phyloP scores from a whole-genome alignment of 2,797 vertebrate species.

The Silurus lanzhouensis region DNA sequence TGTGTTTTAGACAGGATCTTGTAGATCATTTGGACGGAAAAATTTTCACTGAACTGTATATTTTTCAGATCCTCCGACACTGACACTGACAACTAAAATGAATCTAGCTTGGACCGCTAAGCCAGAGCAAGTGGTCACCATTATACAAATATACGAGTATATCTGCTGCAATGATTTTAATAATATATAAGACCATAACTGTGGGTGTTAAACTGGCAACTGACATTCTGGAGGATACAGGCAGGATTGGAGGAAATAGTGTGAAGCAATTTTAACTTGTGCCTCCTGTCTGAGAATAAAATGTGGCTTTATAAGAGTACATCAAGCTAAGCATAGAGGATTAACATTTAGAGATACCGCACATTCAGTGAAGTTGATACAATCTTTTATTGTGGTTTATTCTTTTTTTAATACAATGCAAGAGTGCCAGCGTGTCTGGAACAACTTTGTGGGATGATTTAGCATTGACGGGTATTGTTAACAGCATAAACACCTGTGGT shows the following conservation, averaged over 20 bases:
- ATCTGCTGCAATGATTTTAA: background rate
- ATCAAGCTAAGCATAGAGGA: background rate
- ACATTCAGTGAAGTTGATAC: background rate
- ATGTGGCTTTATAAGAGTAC: background rate
- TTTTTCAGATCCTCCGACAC: background rate
- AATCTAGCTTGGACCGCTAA: background rate
- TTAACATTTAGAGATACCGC: background rate
- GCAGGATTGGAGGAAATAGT: conserved; percentile 4
- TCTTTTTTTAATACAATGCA: background rate
- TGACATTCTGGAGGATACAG: conserved; percentile 35
- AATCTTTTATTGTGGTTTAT: background rate
- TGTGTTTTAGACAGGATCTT: background rate
- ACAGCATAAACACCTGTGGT: background rate
- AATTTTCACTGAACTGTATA: background rate
- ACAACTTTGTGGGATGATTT: background rate
- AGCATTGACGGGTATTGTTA: background rate
- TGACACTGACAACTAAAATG: background rate
- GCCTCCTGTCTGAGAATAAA: conserved; percentile 32
- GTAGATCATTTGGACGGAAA: background rate
- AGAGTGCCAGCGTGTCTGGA: background rate
- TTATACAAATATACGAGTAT: too few species aligned
- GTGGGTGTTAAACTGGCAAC: conserved; percentile 15
- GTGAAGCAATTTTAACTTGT: conserved; percentile 9
- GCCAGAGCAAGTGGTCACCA: background rate
- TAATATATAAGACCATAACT: background rate